Base-by-base conservation (phyloP, 64 coral and sea anemone species). In the Montipora efflorescens region DNA sequence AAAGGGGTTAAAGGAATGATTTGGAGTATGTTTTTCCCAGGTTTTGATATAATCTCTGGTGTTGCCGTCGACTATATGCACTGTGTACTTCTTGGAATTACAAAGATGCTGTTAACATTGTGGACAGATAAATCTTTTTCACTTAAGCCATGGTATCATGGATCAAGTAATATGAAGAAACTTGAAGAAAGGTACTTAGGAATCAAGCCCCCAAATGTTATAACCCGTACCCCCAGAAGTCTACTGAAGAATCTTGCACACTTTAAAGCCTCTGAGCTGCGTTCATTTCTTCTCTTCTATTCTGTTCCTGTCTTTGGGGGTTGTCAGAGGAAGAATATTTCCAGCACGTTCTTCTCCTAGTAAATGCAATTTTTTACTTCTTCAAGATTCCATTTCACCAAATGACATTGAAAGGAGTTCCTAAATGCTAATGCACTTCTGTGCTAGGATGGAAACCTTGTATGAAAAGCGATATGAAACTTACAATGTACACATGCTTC, bases 41-140 rank as follows among this genome's bases (percentile, higher is more conserved):
- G 51, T 3, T 91, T 91, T 83, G 79, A 91, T 69, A 91, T 91
- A 12, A 74, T 91, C 47, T 71, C 5, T 44, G 90, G 90, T 21
- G 64, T 91, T 1, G 47, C 78, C 9, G 43, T 91, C 15, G 90
- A 91, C 44, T 91, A 83, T 53, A 91, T 91, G 90, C 90, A 91
- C 82, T 73, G 90, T n/a, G 67, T 91, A 10, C 73, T 91, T 49
- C 79, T 83, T 59, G 79, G 79, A 2, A 48, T 91, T 22, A 82
- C 80, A 16, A 91, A 91, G 68, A 91, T 83, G 79, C 69, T 91
- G 8, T 52, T 91, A 7, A 53, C 23, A 45, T 67, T 91, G 13
- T 91, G 90, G 90, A 53, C 51, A 51, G 90, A 91, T 13, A 91
- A 91, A 43, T 36, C 46, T 1, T 45, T 75, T 48, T 72, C 59